phyloP scores from a whole-genome alignment of 2,888 invertebrate genomes.

The Monoplex corrugatus region DNA sequence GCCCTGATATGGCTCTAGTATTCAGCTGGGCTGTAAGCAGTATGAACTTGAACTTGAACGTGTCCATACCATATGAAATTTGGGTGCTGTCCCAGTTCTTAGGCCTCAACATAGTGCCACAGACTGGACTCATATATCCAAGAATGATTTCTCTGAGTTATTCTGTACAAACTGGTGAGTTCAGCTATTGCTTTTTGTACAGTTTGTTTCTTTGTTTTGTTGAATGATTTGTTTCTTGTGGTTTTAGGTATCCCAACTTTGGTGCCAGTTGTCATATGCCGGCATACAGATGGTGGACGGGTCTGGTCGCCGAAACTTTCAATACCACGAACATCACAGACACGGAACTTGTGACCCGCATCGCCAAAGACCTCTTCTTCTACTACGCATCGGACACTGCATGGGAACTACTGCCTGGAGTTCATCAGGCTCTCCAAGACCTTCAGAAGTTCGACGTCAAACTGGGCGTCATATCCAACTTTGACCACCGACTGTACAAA shows the following conservation, averaged over 20 bases:
- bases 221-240: background rate
- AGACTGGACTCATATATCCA: too few species aligned
- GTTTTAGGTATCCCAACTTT: slow-evolving; percentile 90
- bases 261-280: slow-evolving; percentile 88
- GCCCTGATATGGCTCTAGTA: too few species aligned
- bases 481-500: slow-evolving; percentile 89
- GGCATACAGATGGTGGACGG: slow-evolving; percentile 90
- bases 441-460: slow-evolving; percentile 64
- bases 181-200: too few species aligned
- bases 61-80: too few species aligned
- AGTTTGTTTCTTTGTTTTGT: background rate
- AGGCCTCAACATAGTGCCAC: too few species aligned
- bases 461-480: slow-evolving; percentile 93
- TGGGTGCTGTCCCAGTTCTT: too few species aligned
- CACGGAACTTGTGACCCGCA: slow-evolving; percentile 59
- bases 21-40: too few species aligned
- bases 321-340: slow-evolving; percentile 76
- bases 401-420: slow-evolving; percentile 86
- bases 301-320: slow-evolving; percentile 87
- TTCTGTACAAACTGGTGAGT: too few species aligned
- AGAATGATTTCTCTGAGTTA: too few species aligned
- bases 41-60: too few species aligned
- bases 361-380: slow-evolving; percentile 79
- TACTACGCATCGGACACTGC: slow-evolving; percentile 88
- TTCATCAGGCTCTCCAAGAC: slow-evolving; percentile 60